These are phyloP conservation scores for Noctua comes DNA, from an alignment of 2,888 invertebrate species.

Conservation along the genomic window DNA sequence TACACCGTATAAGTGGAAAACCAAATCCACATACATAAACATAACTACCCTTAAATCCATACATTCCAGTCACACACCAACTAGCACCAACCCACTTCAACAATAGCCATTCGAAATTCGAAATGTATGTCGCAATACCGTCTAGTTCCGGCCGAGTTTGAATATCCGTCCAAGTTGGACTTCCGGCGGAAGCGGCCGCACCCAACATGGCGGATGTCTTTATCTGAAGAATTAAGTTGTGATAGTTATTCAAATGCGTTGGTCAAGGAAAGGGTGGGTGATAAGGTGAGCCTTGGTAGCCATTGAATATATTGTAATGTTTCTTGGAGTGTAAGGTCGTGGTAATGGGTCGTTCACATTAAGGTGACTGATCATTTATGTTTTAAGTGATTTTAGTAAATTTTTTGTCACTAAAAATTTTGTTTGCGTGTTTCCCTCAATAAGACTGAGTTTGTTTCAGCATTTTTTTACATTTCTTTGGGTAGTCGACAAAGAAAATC, in stretches of 20 bases:
- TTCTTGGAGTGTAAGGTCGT: conserved; percentile 20
- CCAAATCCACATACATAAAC: background rate
- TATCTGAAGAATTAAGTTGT: conserved; percentile 89
- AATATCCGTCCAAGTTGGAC: conserved; percentile 89
- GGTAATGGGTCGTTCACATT: background rate
- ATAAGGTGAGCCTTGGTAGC: conserved; percentile 57
- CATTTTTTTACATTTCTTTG: background rate
- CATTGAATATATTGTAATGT: conserved; percentile 52
- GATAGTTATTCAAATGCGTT: conserved; percentile 88
- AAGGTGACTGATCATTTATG: background rate
- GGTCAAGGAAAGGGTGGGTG: conserved; percentile 68
- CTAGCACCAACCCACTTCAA: conserved; percentile 59
- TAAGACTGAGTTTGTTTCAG: background rate
- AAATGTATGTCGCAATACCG: conserved; percentile 89
- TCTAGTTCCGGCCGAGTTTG: conserved; percentile 89
- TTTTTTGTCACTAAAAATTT: background rate
- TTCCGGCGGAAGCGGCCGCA: conserved; percentile 87
- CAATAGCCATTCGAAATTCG: conserved; percentile 86
- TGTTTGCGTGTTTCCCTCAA: background rate
- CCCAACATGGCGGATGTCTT: conserved; percentile 87
- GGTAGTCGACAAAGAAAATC: background rate
- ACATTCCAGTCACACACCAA: conserved; percentile 59
- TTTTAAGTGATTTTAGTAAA: accelerated
- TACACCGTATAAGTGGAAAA: background rate
- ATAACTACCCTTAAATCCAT: conserved; percentile 28